Evolutionary conservation across 1,140 invertebrate genomes (phyloP), one percentile per base, ranked within the genome.

Genomic region (Lanistes nyassanus): DNA sequence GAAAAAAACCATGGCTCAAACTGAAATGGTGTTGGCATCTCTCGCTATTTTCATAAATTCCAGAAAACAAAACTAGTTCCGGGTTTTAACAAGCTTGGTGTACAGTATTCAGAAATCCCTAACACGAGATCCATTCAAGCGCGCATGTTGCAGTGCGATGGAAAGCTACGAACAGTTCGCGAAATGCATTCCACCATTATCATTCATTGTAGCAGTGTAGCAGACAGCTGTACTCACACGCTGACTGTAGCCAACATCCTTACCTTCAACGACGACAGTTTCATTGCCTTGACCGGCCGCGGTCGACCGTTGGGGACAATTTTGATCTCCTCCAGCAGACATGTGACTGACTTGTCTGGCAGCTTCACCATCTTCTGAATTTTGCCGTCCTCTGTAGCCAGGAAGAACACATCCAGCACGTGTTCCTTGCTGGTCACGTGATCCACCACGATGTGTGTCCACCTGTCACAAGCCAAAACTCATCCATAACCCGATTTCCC

Each of bases 311-410:
- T 88, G 23, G 86, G 81, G 13, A 94, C 91, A 3, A 95, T 91
- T 72, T 94, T 92, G 92, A 96, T 95, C 68, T 95, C 91, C 87
- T 98, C 96, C 26, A 97, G 91, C 5, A 97, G 88, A 88, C 97
- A 98, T 0, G 95, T 93, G 69, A 62, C n/a, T 78, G 70, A 37
- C 90, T 0, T 91, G 91, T 23, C 91, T 82, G 9, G 95, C 93
- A 80, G 94, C 87, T 96, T 89, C 0, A 94, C 92, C 79, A 97
- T 91, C 86, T 98, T 98, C 80, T 95, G 93, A 16, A 98, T 92
- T 13, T 93, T 84, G 29, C 94, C 95, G 0, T 91, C 91, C 3
- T 91, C 90, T 16, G 94, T 96, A 19, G 94, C 93, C 7, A 96
- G 93, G 85, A 95, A 97, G 16, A 81, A 72, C 16, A 86, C 85